Base-by-base conservation (phyloP, 2,888 invertebrate genomes). In the Neoitamus cyanurus region DNA sequence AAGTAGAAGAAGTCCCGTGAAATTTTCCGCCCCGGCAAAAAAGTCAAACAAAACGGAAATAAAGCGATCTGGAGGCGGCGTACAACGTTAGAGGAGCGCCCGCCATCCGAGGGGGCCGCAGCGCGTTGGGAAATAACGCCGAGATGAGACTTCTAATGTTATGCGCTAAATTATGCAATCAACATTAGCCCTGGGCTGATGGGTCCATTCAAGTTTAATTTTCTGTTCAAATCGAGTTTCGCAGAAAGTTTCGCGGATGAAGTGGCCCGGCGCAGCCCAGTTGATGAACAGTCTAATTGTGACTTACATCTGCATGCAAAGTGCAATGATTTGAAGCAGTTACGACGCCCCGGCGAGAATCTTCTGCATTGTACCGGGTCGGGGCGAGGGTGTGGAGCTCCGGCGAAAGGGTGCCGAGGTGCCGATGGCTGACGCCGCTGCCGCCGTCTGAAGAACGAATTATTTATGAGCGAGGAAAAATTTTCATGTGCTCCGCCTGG, bases 141-240 rank as follows among this genome's bases (percentile, higher is more conserved):
- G 37, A 82, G 82, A 82, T 69, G 82, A 68, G 37, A 82, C 69
- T 82, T 69, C 87, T 87, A 87, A 85, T 87, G 88, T 87, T 88
- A 87, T 86, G 86, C 87, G 88, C 87, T 88, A 87, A 88, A 88
- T 88, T 88, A 88, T 88, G 88, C 88, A 88, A 88, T 88, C 87
- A 87, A 87, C 87, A 86, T 82, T 82, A 82, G 82, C 82, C 82
- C 69, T 28, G 36, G 31, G 69, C 37, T 82, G 69, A 82, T 82
- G 82, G 82, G 25, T 82, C 82, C 82, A 82, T 82, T 82, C 69
- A 69, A 82, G 82, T 82, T 82, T 82, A 82, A 82, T 82, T 82
- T 82, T 82, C 82, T 69, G 82, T 82, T 82, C 82, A 82, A 82
- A 82, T 82, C 82, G 82, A 82, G 82, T 82, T 78, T 82, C 69